Evolutionary conservation across 1,140 invertebrate species (phyloP).

Genomic region (Drosophila chauvacae): DNA sequence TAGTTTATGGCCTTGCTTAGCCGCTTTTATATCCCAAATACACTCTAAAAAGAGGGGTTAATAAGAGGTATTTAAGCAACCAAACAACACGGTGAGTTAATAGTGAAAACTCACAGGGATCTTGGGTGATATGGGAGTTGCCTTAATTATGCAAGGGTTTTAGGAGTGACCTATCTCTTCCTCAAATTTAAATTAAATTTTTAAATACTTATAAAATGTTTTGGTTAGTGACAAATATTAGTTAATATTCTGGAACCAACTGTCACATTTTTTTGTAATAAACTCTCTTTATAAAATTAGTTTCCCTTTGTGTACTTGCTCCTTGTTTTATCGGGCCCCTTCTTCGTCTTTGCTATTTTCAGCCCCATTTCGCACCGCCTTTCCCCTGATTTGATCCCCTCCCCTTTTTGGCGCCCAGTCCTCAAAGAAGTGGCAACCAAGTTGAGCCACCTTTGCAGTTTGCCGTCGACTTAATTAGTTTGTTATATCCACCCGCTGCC

Average conservation of each 20-base stretch:
- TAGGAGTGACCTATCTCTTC: too few species aligned
- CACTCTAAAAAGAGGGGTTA: neutral
- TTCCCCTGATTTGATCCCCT: neutral
- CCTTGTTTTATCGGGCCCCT: neutral
- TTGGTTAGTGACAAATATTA: neutral
- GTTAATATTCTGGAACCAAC: neutral
- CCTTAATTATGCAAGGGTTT: neutral
- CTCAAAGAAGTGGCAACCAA: constrained; percentile 46
- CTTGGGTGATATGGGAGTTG: neutral
- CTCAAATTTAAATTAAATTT: too few species aligned
- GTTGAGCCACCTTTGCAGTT: constrained; percentile 53
- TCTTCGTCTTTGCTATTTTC: constrained; percentile 4
- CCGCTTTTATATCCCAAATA: neutral
- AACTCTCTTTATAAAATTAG: neutral
- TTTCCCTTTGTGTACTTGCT: neutral
- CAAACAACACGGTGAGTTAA: neutral
- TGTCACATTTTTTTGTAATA: neutral
- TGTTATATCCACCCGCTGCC: constrained; percentile 63
- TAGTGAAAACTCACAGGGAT: neutral
- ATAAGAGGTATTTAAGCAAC: neutral
- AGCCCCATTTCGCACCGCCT: neutral
- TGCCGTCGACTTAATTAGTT: constrained; percentile 78
- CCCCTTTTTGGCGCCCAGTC: neutral
- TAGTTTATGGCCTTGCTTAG: constrained; percentile 10
- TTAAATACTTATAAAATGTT: too few species aligned